Evolutionary conservation across 1,140 invertebrate species (phyloP).

Genomic region (Zaprionus gabonicus): DNA sequence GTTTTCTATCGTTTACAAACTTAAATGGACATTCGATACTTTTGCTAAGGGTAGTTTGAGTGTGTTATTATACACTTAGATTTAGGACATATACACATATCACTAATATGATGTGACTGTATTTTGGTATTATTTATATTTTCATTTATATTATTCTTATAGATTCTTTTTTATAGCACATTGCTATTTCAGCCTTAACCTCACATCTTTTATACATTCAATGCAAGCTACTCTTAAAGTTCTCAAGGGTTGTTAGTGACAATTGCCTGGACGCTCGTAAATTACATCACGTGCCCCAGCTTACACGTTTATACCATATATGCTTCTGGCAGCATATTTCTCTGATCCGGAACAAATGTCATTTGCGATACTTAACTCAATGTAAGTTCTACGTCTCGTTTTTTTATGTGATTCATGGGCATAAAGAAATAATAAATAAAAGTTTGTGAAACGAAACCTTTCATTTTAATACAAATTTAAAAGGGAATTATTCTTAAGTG

Average conservation of each 20-base stretch:
- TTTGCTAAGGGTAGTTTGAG: neutral
- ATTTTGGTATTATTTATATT: neutral
- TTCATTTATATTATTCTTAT: neutral
- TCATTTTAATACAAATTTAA: neutral
- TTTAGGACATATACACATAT: neutral
- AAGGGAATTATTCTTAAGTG: neutral
- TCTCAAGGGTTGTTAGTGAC: conserved; percentile 45
- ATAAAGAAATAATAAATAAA: neutral
- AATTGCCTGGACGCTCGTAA: conserved; percentile 52
- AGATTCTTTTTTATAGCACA: neutral
- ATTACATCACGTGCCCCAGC: conserved; percentile 70
- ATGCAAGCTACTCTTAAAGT: neutral
- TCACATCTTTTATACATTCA: neutral
- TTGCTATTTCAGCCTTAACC: neutral
- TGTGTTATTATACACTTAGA: no score
- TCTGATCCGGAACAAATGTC: conserved; percentile 11
- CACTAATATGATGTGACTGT: neutral
- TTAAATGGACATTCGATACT: neutral
- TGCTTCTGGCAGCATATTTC: neutral
- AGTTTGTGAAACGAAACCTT: neutral
- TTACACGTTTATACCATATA: conserved; percentile 59
- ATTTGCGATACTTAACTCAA: conserved; percentile 16
- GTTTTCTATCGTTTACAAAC: neutral
- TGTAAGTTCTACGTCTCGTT: neutral
- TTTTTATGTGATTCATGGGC: neutral